phyloP scores from a whole-genome alignment of 1,140 invertebrate species.

The Cecropterus lyciades region DNA sequence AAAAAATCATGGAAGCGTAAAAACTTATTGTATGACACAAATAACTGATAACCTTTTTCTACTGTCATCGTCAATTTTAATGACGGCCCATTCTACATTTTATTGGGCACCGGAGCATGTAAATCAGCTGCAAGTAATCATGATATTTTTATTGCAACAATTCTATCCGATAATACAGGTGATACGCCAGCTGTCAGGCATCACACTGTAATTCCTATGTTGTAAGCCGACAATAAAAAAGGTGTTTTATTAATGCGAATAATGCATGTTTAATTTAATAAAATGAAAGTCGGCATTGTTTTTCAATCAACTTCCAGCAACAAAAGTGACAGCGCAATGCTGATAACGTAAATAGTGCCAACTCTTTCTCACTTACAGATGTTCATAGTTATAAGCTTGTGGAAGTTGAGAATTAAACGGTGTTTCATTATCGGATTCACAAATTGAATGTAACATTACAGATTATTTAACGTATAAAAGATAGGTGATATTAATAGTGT shows the following conservation, averaged over 20 bases:
- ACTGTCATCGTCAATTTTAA: not conserved
- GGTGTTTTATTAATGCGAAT: conserved; percentile 13
- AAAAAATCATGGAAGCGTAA: no score
- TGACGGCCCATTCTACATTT: conserved; percentile 2
- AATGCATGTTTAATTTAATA: conserved; percentile 16
- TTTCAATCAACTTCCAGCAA: conserved; percentile 12
- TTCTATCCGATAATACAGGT: conserved; percentile 17
- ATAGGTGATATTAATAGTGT: no score
- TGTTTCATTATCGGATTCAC: no score
- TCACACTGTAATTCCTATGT: not conserved
- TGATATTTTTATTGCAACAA: not conserved
- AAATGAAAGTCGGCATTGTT: conserved; percentile 13
- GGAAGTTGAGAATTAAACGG: no score
- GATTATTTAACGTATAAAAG: no score
- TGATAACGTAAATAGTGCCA: not conserved
- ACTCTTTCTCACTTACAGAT: not conserved
- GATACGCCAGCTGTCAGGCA: conserved; percentile 10
- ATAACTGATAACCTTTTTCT: no score
- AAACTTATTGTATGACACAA: no score
- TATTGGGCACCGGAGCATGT: conserved; percentile 6
- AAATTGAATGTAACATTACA: no score
- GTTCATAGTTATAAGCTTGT: not conserved
- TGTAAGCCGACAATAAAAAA: conserved; percentile 16
- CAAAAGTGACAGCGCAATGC: not conserved
- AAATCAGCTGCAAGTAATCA: conserved; percentile 16